Base-by-base conservation (phyloP, 1,140 invertebrate genomes). In the Hycleus cichorii region DNA sequence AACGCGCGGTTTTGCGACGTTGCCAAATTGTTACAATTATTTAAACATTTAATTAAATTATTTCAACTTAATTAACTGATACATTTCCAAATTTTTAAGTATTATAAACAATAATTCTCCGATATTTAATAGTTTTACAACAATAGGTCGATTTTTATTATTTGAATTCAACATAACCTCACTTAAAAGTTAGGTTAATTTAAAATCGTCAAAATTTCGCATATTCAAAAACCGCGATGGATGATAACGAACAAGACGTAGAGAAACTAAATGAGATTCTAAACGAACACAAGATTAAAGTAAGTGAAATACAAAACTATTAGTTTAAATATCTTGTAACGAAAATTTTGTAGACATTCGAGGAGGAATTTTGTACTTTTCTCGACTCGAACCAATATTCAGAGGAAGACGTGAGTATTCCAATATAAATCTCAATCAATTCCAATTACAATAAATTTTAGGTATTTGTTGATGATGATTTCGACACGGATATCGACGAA, bases 331-430 rank as follows among this genome's bases (percentile, higher is more conserved):
- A 43, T 4, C 7, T n/a, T n/a, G n/a, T 24, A 45, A 53, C 32
- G n/a, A 11, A n/a, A 11, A 39, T 9, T 39, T 24, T 42, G 44
- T 53, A 46, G 7, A 45, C 2, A 12, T 27, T 53, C 46, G 42
- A 53, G 32, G 11, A 46, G 9, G 51, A 53, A 46, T 53, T 53
- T 46, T 11, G 46, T 4, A 42, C 44, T 46, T 53, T 53, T 12
- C 12, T 53, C 9, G n/a, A 46, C 11, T 53, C 45, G 12, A 45
- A 53, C 9, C 51, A 27, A 11, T 32, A 53, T 10, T 9, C 4
- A 1, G 45, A 45, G 26, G 42, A 53, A 44, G 26, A 32, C n/a
- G 51, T 53, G 25, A 3, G 49, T 51, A 32, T 50, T 25, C 1
- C 2, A 18, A 18, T 18, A 18, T 18, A 18, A 18, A 18, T 18